Evolutionary conservation across 2,797 vertebrate species (phyloP), one percentile per base, ranked within the genome.

Genomic region (Anomalospiza imberbis): DNA sequence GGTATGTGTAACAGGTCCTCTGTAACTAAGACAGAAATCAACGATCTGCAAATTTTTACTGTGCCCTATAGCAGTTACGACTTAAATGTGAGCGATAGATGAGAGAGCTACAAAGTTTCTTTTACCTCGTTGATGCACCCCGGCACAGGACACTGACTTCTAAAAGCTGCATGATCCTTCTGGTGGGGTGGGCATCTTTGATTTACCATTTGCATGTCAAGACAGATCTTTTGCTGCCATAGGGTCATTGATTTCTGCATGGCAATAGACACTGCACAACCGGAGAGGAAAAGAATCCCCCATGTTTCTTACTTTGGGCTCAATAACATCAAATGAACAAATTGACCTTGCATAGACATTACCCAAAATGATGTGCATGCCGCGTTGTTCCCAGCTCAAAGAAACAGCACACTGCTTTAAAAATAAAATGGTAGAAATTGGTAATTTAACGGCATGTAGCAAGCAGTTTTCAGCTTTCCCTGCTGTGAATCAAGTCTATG

Each of bases 401-500:
- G 92, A 91, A 88, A 89, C 34, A 76, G 32, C 51, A 79, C 20
- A 95, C 51, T 74, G 63, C 76, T 86, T 88, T 94, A 71, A 34
- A 93, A 94, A 95, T 85, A 96, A 95, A 96, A 95, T 29, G 12
- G 71, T 73, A 95, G 87, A 89, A 89, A 96, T 91, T 4, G 36
- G 93, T 58, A 94, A 95, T 95, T 96, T 97, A 94, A 80, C 77
- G 36, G 71, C 93, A 74, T 95, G 81, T 57, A 94, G 87, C 80
- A 95, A 96, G 83, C 78, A 95, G 92, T 95, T 96, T 94, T 82
- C 94, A 92, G 57, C 80, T 96, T 95, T 91, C 40, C 92, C 93
- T 92, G 87, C 85, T 96, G 93, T 95, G 94, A 96, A 83, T 94
- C 61, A 88, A 95, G 83, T 72, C 75, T 73, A 40, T 28, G 47